phyloP scores from a whole-genome alignment of 2,797 vertebrate species.

The Ispidina lecontei region DNA sequence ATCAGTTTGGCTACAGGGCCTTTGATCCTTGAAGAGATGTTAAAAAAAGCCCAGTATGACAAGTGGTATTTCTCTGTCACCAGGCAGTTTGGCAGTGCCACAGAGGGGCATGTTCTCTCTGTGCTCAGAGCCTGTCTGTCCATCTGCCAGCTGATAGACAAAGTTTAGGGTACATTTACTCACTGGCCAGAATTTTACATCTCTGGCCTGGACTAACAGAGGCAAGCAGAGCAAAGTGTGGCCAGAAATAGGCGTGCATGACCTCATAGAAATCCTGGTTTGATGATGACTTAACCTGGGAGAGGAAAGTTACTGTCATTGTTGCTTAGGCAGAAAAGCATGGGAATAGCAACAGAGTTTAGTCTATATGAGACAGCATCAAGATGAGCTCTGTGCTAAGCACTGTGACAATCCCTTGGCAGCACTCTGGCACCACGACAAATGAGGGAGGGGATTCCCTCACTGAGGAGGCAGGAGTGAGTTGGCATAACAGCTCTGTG shows the following conservation, averaged over 20 bases:
- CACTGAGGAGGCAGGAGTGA: background rate
- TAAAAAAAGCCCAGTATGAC: background rate
- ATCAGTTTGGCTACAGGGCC: background rate
- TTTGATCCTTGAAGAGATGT: background rate
- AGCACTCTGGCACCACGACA: background rate
- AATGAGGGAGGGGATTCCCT: background rate
- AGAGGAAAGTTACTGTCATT: background rate
- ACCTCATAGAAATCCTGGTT: background rate
- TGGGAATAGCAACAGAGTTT: background rate
- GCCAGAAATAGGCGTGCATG: background rate
- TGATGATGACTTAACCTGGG: background rate
- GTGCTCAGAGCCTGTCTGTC: background rate
- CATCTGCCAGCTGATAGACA: conserved; percentile 12
- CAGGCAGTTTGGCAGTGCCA: background rate
- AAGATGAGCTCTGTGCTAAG: background rate
- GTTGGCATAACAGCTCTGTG: background rate
- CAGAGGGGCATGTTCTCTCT: background rate
- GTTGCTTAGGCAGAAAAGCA: background rate
- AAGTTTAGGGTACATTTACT: conserved; percentile 39
- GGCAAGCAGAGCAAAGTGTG: background rate
- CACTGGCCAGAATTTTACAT: conserved; percentile 31
- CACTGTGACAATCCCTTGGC: background rate
- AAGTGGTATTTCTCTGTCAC: background rate
- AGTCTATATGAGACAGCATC: background rate
- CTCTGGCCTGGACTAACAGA: background rate